These are phyloP conservation scores for Marcusenius ussheri DNA, from an alignment of 2,113 vertebrate species.

Conservation along the genomic window DNA sequence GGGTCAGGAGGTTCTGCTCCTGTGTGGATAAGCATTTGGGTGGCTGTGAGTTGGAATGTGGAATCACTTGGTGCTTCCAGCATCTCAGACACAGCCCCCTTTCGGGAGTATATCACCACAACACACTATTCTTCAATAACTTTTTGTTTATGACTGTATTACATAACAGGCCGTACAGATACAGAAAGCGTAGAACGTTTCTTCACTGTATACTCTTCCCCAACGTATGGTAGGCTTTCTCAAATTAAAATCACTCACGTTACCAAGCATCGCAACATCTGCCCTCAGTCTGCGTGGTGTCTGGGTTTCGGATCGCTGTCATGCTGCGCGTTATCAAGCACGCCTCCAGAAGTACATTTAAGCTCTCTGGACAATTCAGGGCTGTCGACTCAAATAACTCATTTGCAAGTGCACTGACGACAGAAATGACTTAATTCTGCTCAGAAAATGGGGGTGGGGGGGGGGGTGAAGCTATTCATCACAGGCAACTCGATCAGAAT, in stretches of 20 bases:
- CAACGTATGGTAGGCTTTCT: not conserved
- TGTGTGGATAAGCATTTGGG: not conserved
- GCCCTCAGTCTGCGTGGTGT: not conserved
- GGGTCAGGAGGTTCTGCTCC: not conserved
- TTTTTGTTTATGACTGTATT: not conserved
- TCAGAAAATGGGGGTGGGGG: not conserved
- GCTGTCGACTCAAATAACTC: constrained; percentile 13
- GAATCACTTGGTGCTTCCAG: not conserved
- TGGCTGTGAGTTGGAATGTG: not conserved
- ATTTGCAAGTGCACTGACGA: not conserved
- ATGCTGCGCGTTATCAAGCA: not conserved
- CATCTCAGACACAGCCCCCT: not conserved
- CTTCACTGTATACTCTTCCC: not conserved
- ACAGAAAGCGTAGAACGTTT: not conserved
- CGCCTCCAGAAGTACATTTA: not conserved
- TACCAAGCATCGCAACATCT: not conserved
- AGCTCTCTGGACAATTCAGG: constrained; percentile 13
- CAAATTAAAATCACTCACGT: not conserved
- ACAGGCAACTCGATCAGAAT: not conserved
- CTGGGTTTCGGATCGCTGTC: not conserved
- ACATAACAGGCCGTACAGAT: not conserved
- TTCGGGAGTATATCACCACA: not conserved
- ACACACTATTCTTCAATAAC: not conserved
- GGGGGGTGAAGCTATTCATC: not conserved
- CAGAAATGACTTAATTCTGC: constrained; percentile 9